Conservation (phyloP, 2,113 vertebrate species). For the Rhabdornis inornatus region DNA sequence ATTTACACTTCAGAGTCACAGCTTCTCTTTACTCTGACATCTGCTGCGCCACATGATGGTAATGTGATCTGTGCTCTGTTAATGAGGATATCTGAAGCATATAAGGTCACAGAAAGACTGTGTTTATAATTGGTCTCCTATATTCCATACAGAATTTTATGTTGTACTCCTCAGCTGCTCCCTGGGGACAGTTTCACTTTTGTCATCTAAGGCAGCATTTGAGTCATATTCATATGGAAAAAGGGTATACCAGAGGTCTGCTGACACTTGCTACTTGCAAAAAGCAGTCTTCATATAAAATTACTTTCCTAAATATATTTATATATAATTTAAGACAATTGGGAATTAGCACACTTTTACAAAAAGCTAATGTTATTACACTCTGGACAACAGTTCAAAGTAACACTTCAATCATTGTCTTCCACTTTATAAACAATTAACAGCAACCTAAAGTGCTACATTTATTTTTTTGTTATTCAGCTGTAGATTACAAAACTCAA, state of each 20-base stretch:
- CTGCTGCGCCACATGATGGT: background rate
- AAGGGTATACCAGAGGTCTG: background rate
- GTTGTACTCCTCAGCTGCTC: background rate
- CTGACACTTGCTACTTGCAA: background rate
- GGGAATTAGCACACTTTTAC: background rate
- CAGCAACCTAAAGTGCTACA: background rate
- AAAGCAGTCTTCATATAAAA: background rate
- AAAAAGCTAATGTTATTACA: background rate
- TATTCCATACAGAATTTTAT: background rate
- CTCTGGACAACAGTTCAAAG: background rate
- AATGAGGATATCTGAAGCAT: background rate
- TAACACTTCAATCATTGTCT: background rate
- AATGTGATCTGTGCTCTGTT: background rate
- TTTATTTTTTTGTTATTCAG: background rate
- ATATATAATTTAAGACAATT: background rate
- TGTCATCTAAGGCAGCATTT: background rate
- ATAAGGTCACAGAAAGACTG: background rate
- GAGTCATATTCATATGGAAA: background rate
- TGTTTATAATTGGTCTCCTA: background rate
- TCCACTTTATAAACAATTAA: background rate
- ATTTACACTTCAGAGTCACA: background rate
- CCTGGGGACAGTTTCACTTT: background rate
- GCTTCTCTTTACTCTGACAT: background rate
- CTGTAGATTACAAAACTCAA: background rate
- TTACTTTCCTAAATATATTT: background rate